Percentiles rank a stretch among this genome's conserved stretches.
phyloP scores from a whole-genome alignment of 1,140 invertebrate genomes.

The Vollenhovia emeryi region DNA sequence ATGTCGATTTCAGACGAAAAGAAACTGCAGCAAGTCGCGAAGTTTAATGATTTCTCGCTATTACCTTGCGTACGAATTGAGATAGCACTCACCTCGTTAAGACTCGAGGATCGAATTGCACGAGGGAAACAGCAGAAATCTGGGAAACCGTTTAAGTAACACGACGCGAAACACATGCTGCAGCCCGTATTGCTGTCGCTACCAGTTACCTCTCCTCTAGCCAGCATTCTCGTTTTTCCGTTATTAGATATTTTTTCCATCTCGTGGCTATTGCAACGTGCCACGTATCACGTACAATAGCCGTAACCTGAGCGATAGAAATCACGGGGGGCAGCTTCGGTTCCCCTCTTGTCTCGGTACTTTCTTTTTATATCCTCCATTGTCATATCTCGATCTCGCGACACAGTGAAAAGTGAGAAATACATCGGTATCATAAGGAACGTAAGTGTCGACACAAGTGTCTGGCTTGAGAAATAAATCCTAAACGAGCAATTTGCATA shows the following conservation, averaged over 20 bases:
- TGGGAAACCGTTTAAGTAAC: constrained; percentile 76
- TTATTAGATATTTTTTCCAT: constrained; percentile 76
- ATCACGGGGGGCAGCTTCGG: constrained; percentile 1
- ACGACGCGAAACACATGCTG: constrained; percentile 70
- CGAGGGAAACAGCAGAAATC: constrained; percentile 64
- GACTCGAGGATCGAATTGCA: constrained; percentile 68
- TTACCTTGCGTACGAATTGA: constrained; percentile 36
- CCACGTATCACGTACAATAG: constrained; percentile 46
- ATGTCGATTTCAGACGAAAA: constrained; percentile 1
- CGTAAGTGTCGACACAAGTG: background rate
- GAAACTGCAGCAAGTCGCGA: background rate
- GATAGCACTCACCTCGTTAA: constrained; percentile 32
- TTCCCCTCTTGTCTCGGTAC: background rate
- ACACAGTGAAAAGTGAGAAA: constrained; percentile 6
- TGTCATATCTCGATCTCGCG: background rate
- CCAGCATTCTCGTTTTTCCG: constrained; percentile 70
- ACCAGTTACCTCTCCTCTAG: constrained; percentile 9
- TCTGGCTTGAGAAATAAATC: background rate
- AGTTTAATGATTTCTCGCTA: constrained; percentile 41
- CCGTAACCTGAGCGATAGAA: constrained; percentile 35
- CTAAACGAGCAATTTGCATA: background rate
- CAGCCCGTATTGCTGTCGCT: constrained; percentile 37
- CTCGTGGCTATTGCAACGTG: constrained; percentile 38
- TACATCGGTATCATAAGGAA: constrained; percentile 14
- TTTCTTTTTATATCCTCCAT: constrained; percentile 31